Conservation (phyloP, 2,797 vertebrate genomes). For the Propithecus perrieri region DNA sequence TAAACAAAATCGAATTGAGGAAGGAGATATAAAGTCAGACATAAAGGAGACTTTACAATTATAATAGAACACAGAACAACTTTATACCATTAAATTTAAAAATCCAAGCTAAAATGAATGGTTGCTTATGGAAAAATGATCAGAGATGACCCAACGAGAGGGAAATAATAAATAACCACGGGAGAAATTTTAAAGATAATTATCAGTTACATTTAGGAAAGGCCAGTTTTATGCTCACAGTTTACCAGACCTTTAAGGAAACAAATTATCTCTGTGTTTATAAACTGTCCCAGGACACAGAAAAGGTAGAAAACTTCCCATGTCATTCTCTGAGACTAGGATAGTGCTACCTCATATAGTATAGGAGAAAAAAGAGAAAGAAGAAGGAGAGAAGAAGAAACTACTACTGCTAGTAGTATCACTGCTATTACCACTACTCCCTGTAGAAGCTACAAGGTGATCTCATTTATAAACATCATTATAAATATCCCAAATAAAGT, state of each 20-base stretch:
- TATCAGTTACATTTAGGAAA: background rate
- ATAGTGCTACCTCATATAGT: background rate
- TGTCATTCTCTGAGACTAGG: background rate
- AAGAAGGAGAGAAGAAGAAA: too few species aligned
- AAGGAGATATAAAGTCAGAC: background rate
- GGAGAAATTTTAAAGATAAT: background rate
- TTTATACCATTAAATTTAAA: background rate
- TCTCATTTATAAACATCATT: background rate
- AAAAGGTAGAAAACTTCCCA: background rate
- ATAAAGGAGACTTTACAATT: background rate
- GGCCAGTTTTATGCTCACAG: background rate
- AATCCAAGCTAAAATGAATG: slow-evolving; percentile 3
- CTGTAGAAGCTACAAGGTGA: background rate
- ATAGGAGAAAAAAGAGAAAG: too few species aligned
- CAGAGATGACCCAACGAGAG: background rate
- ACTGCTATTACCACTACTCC: too few species aligned
- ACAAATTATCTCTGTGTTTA: background rate
- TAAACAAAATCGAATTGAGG: background rate
- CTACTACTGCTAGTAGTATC: background rate
- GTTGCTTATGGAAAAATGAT: background rate
- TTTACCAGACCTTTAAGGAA: background rate
- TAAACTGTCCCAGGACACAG: background rate
- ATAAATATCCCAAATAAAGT: background rate
- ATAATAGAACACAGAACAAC: background rate
- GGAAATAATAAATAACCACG: background rate